Conservation (phyloP, 2,888 invertebrate species). For the Agrypnus murinus region DNA sequence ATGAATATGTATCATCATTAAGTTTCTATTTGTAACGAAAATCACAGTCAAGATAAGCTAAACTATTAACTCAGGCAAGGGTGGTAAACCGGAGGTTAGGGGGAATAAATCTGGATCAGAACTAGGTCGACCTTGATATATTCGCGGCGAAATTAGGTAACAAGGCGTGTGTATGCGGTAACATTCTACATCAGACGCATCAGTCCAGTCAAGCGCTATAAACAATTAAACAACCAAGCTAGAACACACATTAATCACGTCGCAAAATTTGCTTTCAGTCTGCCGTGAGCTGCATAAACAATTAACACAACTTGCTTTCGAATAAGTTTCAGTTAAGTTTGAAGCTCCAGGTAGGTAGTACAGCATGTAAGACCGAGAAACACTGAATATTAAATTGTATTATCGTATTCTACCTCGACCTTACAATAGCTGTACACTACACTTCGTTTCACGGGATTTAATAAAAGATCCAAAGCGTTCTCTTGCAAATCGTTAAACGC, state of each 20-base stretch:
- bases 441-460: constrained; percentile 18
- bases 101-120: constrained; percentile 26
- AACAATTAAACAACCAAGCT: constrained; percentile 51
- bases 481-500: constrained; percentile 12
- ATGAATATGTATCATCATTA: no score
- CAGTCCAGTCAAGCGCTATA: constrained; percentile 46
- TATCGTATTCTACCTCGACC: constrained; percentile 22
- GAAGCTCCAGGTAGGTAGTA: constrained; percentile 21
- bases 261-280: constrained; percentile 47
- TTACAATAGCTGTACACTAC: constrained; percentile 12
- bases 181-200: constrained; percentile 38
- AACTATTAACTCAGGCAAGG: constrained; percentile 1
- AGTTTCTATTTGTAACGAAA: constrained; percentile 11
- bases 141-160: constrained; percentile 30
- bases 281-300: constrained; percentile 33
- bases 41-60: background rate
- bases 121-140: constrained; percentile 31
- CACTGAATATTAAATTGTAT: constrained; percentile 30
- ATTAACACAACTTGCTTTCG: constrained; percentile 31
- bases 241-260: constrained; percentile 52
- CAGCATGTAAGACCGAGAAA: constrained; percentile 28
- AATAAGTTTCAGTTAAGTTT: constrained; percentile 32
- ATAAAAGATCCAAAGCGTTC: constrained; percentile 8
- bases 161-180: constrained; percentile 36
- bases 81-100: constrained; percentile 12